Evolutionary conservation across 64 coral and sea anemone species (phyloP).

Genomic region (Montipora efflorescens): DNA sequence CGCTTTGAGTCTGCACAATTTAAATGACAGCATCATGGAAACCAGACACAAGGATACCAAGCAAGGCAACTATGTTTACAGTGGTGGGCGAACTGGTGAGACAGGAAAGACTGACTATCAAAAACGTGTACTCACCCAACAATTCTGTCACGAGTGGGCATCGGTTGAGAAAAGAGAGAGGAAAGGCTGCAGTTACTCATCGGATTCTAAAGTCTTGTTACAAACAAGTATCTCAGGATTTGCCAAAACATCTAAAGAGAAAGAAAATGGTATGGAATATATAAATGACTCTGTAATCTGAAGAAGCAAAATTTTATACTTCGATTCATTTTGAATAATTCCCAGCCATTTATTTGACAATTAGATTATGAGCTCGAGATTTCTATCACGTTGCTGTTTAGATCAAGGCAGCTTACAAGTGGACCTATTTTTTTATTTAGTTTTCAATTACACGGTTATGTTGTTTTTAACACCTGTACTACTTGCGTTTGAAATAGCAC

Average conservation of each 20-base stretch:
- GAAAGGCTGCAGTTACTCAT: constrained; percentile 7
- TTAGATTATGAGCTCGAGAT: no score
- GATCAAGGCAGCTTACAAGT: no score
- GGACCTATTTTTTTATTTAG: no score
- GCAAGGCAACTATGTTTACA: constrained; percentile 32
- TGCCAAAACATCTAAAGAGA: constrained; percentile 26
- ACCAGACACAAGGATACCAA: constrained; percentile 41
- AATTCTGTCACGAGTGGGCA: constrained; percentile 46
- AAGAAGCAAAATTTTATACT: neutral
- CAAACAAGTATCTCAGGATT: constrained; percentile 4
- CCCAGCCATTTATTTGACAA: neutral
- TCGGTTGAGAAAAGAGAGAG: constrained; percentile 24
- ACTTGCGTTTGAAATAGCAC: constrained; percentile 1
- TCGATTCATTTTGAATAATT: neutral
- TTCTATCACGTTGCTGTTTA: neutral
- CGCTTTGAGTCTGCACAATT: constrained; percentile 13
- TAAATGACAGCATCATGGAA: constrained; percentile 55
- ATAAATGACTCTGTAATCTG: constrained; percentile 10
- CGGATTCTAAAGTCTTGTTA: constrained; percentile 4
- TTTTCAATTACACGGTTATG: neutral
- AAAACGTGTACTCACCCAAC: constrained; percentile 28
- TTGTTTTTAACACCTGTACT: constrained; percentile 17
- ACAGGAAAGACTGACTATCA: constrained; percentile 41
- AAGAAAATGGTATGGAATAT: constrained; percentile 46
- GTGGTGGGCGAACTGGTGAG: constrained; percentile 31